These are phyloP conservation scores for Danionella cerebrum DNA, from an alignment of 2,113 vertebrate species.

Conservation along the genomic window DNA sequence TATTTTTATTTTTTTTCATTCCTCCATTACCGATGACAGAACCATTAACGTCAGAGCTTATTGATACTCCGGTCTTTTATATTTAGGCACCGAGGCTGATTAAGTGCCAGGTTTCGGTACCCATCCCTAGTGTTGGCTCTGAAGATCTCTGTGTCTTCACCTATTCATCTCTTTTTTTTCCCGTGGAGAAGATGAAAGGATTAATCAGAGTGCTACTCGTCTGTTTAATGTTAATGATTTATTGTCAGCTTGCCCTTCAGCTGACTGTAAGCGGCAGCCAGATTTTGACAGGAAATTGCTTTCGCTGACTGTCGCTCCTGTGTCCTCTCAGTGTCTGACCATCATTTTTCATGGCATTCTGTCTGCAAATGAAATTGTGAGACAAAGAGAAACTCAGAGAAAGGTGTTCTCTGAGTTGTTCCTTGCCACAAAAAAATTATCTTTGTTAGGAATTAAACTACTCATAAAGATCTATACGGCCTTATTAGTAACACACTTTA, in stretches of 20 bases:
- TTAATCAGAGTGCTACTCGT: conserved; percentile 41
- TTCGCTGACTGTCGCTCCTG: conserved; percentile 32
- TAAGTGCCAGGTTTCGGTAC: no score
- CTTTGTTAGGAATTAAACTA: no score
- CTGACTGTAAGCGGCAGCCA: conserved; percentile 41
- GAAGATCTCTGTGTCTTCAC: background rate
- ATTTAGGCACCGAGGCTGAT: no score
- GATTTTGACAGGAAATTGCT: conserved; percentile 40
- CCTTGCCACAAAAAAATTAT: no score
- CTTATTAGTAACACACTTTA: no score
- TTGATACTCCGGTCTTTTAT: no score
- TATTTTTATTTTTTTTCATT: no score
- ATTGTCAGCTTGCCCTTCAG: conserved; percentile 51
- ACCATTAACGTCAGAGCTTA: no score
- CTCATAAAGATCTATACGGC: no score
- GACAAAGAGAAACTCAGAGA: conserved; percentile 17
- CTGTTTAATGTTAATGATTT: conserved; percentile 49
- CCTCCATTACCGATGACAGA: no score
- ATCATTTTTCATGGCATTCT: conserved; percentile 38
- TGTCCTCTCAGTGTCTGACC: conserved; percentile 25
- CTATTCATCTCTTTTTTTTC: background rate
- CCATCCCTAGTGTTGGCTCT: no score
- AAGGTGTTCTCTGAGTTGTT: no score
- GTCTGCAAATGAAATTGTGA: conserved; percentile 26
- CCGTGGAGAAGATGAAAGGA: conserved; percentile 10